A percentile compares a stretch with the other conserved stretches of the same genome.
Conservation (phyloP, 2,888 invertebrate genomes). For the Choristoneura rosaceana region DNA sequence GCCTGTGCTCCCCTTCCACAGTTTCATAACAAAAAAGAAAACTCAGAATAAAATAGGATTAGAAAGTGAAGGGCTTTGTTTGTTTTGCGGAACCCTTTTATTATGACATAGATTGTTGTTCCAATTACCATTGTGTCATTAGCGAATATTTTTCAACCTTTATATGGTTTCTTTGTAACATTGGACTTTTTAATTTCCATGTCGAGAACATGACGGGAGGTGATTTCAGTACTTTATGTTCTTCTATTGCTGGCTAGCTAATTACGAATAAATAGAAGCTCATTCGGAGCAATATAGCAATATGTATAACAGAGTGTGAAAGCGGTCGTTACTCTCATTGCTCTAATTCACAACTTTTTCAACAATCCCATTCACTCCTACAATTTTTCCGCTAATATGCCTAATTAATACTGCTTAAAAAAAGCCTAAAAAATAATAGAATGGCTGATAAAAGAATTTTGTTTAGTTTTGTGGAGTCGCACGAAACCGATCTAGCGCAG, state of each 20-base stretch:
- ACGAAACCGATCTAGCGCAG: neutral
- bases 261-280: no score
- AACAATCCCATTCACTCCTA: no score
- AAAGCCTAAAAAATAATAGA: no score
- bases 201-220: neutral
- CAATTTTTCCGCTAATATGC: no score
- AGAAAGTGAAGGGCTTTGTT: conserved; percentile 14
- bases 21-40: conserved; percentile 30
- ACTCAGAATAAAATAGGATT: conserved; percentile 21
- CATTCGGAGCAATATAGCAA: no score
- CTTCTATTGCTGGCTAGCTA: no score
- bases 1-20: conserved; percentile 35
- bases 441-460: neutral
- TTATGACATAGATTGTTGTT: neutral
- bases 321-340: no score
- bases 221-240: neutral
- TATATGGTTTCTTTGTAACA: neutral
- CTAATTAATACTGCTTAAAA: no score
- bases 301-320: no score
- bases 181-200: neutral
- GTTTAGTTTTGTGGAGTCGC: neutral
- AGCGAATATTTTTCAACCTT: neutral
- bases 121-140: neutral
- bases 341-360: no score
- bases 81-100: conserved; percentile 11